Conservation (phyloP, 2,888 invertebrate genomes). For the Callimorpha dominula region DNA sequence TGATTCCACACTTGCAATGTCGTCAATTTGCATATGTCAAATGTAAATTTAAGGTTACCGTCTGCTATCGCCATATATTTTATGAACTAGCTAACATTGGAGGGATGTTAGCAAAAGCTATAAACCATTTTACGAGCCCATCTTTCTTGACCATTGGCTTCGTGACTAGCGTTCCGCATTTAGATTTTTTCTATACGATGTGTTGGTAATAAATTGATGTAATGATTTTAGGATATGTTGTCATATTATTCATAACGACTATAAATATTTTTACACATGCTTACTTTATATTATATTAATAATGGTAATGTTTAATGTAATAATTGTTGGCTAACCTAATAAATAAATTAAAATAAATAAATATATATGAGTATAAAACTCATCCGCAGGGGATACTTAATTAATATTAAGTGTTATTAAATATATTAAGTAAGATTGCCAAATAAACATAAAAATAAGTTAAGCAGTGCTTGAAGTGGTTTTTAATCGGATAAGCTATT, state of each 20-base stretch:
- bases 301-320: too few relatives aligned
- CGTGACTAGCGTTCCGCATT: slow-evolving; percentile 40
- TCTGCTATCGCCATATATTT: slow-evolving; percentile 64
- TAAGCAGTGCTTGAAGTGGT: not conserved
- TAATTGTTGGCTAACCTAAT: too few relatives aligned
- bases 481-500: not conserved
- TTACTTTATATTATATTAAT: not conserved
- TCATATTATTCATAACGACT: not conserved
- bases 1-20: not conserved
- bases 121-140: slow-evolving; percentile 64
- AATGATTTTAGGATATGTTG: not conserved
- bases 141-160: slow-evolving; percentile 54
- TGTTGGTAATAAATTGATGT: slow-evolving; percentile 1
- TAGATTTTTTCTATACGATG: slow-evolving; percentile 20
- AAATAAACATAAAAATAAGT: not conserved
- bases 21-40: slow-evolving; percentile 27
- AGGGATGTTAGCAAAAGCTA: slow-evolving; percentile 53
- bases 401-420: too few relatives aligned
- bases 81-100: slow-evolving; percentile 51
- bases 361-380: too few relatives aligned
- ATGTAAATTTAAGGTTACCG: slow-evolving; percentile 5
- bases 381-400: too few relatives aligned
- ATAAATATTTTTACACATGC: not conserved
- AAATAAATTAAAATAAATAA: too few relatives aligned
- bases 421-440: too few relatives aligned